Evolutionary conservation across 92 coral and sea anemone species (phyloP).

Genomic region (Porites evermanni): DNA sequence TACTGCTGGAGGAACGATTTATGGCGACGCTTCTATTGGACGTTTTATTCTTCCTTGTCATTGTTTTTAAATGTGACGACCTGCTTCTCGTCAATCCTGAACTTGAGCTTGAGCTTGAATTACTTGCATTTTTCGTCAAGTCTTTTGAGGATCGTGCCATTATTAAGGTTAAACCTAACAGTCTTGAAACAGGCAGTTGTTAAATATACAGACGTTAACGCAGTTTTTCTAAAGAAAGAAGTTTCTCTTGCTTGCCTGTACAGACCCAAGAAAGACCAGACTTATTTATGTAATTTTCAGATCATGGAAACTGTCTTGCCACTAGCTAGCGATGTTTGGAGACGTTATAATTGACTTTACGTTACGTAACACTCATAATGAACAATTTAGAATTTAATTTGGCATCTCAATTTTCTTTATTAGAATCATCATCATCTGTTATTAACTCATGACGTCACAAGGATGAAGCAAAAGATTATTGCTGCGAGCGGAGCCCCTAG

Average conservation of each 20-base stretch:
- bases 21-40: not conserved
- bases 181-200: not conserved
- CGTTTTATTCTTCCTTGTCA: too few relatives aligned
- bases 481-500: too few relatives aligned
- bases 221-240: not conserved
- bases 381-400: constrained; percentile 21
- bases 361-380: constrained; percentile 18
- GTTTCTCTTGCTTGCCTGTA: not conserved
- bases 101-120: not conserved
- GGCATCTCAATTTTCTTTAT: not conserved
- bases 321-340: not conserved
- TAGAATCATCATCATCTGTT: not conserved
- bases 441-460: not conserved
- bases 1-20: too few relatives aligned
- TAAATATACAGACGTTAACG: not conserved
- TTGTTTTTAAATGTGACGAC: not conserved
- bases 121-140: not conserved
- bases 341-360: not conserved
- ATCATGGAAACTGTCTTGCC: not conserved
- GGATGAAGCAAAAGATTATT: too few relatives aligned
- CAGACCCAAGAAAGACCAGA: not conserved
- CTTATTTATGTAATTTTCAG: not conserved
- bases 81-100: not conserved
- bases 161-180: too few relatives aligned
- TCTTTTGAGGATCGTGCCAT: constrained; percentile 16